phyloP scores from a whole-genome alignment of 2,888 invertebrate species.

The Lomographa bimaculata region DNA sequence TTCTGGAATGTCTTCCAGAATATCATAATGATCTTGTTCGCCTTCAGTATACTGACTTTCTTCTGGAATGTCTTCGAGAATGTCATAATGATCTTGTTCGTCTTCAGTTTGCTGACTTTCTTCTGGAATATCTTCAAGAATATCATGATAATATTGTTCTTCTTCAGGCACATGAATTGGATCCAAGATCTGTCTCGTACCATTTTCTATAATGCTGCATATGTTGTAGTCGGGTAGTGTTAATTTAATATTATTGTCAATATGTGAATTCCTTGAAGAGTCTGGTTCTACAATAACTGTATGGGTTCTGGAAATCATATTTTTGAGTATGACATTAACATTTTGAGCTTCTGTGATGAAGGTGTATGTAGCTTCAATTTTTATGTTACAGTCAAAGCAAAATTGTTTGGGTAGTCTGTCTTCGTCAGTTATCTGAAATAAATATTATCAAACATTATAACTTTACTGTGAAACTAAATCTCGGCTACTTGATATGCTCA shows the following conservation, averaged over 20 bases:
- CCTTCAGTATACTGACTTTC: too few species aligned
- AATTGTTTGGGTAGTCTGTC: constrained; percentile 77
- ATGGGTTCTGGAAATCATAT: constrained; percentile 53
- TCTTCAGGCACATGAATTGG: too few species aligned
- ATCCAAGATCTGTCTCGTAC: constrained; percentile 34
- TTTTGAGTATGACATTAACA: constrained; percentile 60
- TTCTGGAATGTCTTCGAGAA: too few species aligned
- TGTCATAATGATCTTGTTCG: constrained; percentile 4
- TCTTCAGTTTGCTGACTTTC: too few species aligned
- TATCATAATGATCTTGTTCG: constrained; percentile 13
- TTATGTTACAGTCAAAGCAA: constrained; percentile 73
- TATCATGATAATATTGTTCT: too few species aligned
- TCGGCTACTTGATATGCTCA: too few species aligned
- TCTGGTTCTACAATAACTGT: constrained; percentile 61
- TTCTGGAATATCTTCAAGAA: too few species aligned
- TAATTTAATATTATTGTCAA: constrained; percentile 40
- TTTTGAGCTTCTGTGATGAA: constrained; percentile 73
- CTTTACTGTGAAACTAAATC: too few species aligned
- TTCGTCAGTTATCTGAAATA: constrained; percentile 56
- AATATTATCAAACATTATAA: too few species aligned
- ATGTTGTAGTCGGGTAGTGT: constrained; percentile 60
- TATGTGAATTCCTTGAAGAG: constrained; percentile 19
- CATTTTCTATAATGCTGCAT: constrained; percentile 44
- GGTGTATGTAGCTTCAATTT: constrained; percentile 74
- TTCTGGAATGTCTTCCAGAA: too few species aligned